Percentiles rank a stretch among this genome's conserved stretches.
Conservation (phyloP, 2,113 vertebrate genomes). For the Hippocampus barbouri region DNA sequence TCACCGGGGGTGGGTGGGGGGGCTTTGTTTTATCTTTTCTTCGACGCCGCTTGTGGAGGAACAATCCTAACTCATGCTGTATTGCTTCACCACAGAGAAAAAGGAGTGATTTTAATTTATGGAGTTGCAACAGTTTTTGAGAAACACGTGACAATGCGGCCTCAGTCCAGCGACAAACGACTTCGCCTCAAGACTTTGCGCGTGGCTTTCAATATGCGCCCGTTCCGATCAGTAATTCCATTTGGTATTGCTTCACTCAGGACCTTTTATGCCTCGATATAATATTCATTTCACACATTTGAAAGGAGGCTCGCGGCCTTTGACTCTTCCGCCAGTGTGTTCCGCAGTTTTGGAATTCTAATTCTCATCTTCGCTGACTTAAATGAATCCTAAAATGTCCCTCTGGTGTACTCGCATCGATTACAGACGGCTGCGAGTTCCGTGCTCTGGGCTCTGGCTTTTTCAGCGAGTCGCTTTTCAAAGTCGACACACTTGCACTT, state of each 20-base stretch:
- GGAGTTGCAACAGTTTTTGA: slow-evolving; percentile 54
- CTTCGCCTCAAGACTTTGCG: not conserved
- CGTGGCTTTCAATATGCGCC: slow-evolving; percentile 36
- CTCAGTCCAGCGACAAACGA: slow-evolving; percentile 32
- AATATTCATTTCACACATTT: slow-evolving; percentile 58
- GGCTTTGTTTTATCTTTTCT: slow-evolving; percentile 42
- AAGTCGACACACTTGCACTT: slow-evolving; percentile 1
- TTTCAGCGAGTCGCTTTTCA: slow-evolving; percentile 4
- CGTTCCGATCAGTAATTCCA: slow-evolving; percentile 39
- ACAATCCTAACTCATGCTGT: slow-evolving; percentile 56
- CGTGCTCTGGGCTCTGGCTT: slow-evolving; percentile 2
- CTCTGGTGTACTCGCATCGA: slow-evolving; percentile 46
- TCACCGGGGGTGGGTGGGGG: slow-evolving; percentile 18
- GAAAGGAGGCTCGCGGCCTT: slow-evolving; percentile 45
- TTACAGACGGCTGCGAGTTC: slow-evolving; percentile 47
- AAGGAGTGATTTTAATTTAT: slow-evolving; percentile 52
- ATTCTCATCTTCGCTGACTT: slow-evolving; percentile 39
- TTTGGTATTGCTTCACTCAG: slow-evolving; percentile 45
- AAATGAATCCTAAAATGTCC: slow-evolving; percentile 46
- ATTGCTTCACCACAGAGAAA: slow-evolving; percentile 39
- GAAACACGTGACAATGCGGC: slow-evolving; percentile 40
- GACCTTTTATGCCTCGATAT: slow-evolving; percentile 47
- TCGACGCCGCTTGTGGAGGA: slow-evolving; percentile 41
- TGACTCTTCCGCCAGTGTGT: slow-evolving; percentile 24
- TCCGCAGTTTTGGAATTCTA: slow-evolving; percentile 40